Evolutionary conservation across 2,888 invertebrate species (phyloP).

Genomic region (Teleogryllus oceanicus): DNA sequence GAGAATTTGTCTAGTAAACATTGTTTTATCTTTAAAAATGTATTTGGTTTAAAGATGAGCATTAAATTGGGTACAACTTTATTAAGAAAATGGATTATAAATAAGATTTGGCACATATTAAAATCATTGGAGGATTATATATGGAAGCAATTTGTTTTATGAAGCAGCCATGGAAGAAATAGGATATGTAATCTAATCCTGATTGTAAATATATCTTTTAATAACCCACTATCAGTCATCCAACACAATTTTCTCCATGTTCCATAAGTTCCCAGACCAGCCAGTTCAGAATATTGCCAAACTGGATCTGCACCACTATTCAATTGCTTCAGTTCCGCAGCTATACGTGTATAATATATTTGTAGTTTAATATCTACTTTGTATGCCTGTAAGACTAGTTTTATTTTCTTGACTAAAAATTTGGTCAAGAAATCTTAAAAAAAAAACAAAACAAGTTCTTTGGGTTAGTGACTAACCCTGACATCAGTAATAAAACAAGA

Average conservation of each 20-base stretch:
- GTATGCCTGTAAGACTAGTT: not conserved
- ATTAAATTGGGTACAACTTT: conserved; percentile 31
- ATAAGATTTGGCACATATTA: conserved; percentile 36
- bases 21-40: conserved; percentile 22
- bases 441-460: not conserved
- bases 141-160: conserved; percentile 29
- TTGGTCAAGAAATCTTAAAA: not conserved
- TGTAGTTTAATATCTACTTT: not conserved
- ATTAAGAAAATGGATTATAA: conserved; percentile 29
- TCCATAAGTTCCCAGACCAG: not conserved
- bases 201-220: not conserved
- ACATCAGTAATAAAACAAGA: conserved; percentile 18
- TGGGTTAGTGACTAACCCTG: conserved; percentile 22
- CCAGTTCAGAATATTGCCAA: not conserved
- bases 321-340: not conserved
- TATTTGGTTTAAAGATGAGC: conserved; percentile 34
- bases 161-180: conserved; percentile 24
- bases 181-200: conserved; percentile 31
- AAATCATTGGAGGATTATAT: conserved; percentile 22
- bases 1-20: conserved; percentile 18
- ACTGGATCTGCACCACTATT: conserved; percentile 3
- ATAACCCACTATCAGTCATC: conserved; percentile 18
- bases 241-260: conserved; percentile 8
- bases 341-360: not conserved
- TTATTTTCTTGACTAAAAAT: not conserved